A percentile compares a stretch with the other conserved stretches of the same genome.
Conservation (phyloP, 2,113 vertebrate genomes). For the Diadophis punctatus region DNA sequence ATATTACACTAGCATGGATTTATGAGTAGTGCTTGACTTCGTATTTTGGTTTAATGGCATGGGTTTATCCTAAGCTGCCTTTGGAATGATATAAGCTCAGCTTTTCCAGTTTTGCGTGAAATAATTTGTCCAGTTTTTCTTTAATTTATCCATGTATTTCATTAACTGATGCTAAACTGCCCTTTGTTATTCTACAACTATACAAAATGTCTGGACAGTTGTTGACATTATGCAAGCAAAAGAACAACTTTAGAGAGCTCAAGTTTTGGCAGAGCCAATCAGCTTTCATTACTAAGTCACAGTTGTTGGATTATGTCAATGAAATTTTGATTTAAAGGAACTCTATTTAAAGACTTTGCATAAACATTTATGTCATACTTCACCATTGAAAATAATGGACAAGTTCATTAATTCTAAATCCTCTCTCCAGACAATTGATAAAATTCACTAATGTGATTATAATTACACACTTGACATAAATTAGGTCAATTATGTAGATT, state of each 20-base stretch:
- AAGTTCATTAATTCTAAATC: not conserved
- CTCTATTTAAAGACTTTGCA: not conserved
- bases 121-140: not conserved
- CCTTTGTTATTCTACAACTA: not conserved
- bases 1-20: not conserved
- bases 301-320: not conserved
- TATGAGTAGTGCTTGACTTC: not conserved
- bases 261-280: not conserved
- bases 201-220: not conserved
- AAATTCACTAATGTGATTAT: not conserved
- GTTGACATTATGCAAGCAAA: not conserved
- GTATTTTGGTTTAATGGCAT: not conserved
- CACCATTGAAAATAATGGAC: not conserved
- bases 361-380: not conserved
- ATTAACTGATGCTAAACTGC: slow-evolving; percentile 12
- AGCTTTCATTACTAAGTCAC: slow-evolving; percentile 1
- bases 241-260: not conserved
- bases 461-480: not conserved
- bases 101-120: not conserved
- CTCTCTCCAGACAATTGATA: not conserved
- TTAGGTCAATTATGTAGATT: not conserved
- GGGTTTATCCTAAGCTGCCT: not conserved
- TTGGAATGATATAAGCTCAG: not conserved
- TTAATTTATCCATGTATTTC: not conserved
- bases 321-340: not conserved